phyloP scores from a whole-genome alignment of 2,888 invertebrate species.

The Torymus tubicola region DNA sequence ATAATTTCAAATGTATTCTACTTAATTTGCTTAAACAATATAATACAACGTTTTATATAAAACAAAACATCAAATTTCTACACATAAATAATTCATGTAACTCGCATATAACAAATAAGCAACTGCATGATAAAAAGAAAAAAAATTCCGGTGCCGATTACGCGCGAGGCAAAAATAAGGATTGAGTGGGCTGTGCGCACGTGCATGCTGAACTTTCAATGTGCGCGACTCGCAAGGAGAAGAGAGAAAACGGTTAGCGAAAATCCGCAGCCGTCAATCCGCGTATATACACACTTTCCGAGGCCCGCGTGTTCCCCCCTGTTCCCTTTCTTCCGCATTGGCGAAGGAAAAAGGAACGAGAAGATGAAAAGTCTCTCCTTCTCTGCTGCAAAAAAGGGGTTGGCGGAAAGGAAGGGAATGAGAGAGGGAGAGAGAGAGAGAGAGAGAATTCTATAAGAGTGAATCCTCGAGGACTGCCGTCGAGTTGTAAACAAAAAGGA shows the following conservation, averaged over 20 bases:
- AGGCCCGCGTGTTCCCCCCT: not conserved
- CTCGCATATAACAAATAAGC: too few species aligned
- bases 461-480: slow-evolving; percentile 48
- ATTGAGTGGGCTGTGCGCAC: not conserved
- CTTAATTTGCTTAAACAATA: too few species aligned
- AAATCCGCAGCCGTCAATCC: slow-evolving; percentile 38
- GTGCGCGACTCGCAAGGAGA: not conserved
- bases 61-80: too few species aligned
- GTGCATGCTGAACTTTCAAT: not conserved
- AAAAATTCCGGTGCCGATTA: too few species aligned
- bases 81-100: too few species aligned
- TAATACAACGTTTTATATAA: too few species aligned
- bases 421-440: slow-evolving; percentile 34
- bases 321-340: not conserved
- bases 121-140: too few species aligned
- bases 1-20: too few species aligned
- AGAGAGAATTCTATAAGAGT: slow-evolving; percentile 37
- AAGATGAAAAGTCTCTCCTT: slow-evolving; percentile 22
- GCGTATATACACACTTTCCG: not conserved
- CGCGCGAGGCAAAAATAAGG: not conserved
- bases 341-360: slow-evolving; percentile 10
- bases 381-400: slow-evolving; percentile 6
- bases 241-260: slow-evolving; percentile 17
- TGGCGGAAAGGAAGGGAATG: not conserved
- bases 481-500: slow-evolving; percentile 50